Percentiles rank a stretch among this genome's conserved stretches.
Conservation (phyloP, 92 coral and sea anemone genomes). For the Phenganax marumi region DNA sequence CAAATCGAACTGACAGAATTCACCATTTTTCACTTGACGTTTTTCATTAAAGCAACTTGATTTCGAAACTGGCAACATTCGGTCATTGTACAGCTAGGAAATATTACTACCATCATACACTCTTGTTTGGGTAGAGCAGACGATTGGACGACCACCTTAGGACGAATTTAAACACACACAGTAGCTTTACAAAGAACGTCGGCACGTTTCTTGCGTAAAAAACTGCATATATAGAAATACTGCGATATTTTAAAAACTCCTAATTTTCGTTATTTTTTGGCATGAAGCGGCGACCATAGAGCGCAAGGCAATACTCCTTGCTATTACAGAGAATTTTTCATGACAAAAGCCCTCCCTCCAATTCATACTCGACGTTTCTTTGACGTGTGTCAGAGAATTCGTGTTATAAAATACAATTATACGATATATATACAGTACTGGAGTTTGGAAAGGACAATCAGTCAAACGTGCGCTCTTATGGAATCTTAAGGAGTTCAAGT, state of each 20-base stretch:
- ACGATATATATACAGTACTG: background rate
- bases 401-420: too few relatives aligned
- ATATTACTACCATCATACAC: background rate
- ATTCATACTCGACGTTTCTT: background rate
- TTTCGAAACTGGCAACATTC: background rate
- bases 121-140: background rate
- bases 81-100: background rate
- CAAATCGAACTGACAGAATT: too few relatives aligned
- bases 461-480: slow-evolving; percentile 3
- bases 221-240: background rate
- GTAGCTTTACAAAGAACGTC: background rate
- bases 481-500: slow-evolving; percentile 15
- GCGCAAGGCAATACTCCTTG: background rate
- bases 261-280: background rate
- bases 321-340: background rate
- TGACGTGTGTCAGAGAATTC: background rate
- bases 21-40: too few relatives aligned
- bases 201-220: background rate
- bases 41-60: background rate
- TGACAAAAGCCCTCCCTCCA: background rate
- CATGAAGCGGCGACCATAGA: background rate
- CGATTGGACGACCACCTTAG: background rate
- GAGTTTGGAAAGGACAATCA: background rate
- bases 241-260: background rate
- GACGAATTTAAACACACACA: slow-evolving; percentile 1